Evolutionary conservation across 2,113 vertebrate species (phyloP).

Genomic region (Pimephales promelas): DNA sequence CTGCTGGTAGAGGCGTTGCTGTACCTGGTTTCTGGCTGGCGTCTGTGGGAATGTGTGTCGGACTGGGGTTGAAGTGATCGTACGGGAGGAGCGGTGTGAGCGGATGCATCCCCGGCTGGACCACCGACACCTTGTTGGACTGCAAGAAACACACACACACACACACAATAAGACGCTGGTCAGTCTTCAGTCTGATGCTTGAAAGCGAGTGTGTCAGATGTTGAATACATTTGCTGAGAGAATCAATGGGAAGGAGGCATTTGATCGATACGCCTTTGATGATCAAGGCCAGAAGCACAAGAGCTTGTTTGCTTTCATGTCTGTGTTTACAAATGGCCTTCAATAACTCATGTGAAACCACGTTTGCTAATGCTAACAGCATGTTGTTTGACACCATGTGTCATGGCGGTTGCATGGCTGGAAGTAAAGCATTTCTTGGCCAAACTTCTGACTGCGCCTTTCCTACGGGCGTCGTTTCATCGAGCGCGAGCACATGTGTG

Average conservation of each 20-base stretch:
- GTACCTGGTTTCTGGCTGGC: conserved; percentile 97
- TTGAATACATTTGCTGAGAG: conserved; percentile 48
- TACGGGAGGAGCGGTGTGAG: conserved; percentile 93
- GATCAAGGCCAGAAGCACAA: conserved; percentile 69
- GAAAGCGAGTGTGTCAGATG: conserved; percentile 51
- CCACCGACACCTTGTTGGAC: conserved; percentile 95
- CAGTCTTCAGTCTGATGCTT: conserved; percentile 30
- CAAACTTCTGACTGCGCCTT: conserved; percentile 39
- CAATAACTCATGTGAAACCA: conserved; percentile 68
- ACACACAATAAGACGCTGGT: conserved; percentile 3
- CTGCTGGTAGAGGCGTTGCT: too few species aligned
- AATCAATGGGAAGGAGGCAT: conserved; percentile 50
- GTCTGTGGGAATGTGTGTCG: conserved; percentile 89
- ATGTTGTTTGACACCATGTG: conserved; percentile 65
- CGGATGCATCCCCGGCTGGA: conserved; percentile 92
- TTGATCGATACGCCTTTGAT: conserved; percentile 76
- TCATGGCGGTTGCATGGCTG: conserved; percentile 56
- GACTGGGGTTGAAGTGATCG: conserved; percentile 94
- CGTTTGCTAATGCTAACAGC: conserved; percentile 68
- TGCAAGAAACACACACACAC: conserved; percentile 71
- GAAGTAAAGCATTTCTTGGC: conserved; percentile 53
- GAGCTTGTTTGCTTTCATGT: conserved; percentile 73
- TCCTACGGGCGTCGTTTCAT: conserved; percentile 20
- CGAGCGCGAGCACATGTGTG: conserved; percentile 27
- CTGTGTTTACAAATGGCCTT: conserved; percentile 76